These are phyloP conservation scores for Melanotaenia trifasciata DNA, from an alignment of 2,797 vertebrate species.

Conservation along the genomic window DNA sequence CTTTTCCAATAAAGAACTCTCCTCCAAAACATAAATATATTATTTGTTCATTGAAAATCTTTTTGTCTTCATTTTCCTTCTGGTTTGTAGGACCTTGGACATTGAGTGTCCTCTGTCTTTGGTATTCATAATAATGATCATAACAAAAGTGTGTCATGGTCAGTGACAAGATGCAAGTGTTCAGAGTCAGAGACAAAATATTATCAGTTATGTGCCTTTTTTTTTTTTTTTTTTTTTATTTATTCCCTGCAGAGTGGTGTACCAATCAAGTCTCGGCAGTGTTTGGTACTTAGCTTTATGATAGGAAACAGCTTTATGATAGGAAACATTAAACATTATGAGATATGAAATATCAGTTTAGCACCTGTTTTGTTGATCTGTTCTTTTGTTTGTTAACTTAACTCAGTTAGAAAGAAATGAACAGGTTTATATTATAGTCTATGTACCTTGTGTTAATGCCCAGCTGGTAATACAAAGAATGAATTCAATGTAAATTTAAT, in stretches of 20 bases:
- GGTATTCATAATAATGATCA: not conserved
- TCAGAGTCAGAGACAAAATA: conserved; percentile 30
- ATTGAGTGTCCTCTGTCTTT: not conserved
- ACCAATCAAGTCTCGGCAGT: not conserved
- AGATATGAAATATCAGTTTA: conserved; percentile 11
- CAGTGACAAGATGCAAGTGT: not conserved
- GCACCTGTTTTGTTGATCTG: not conserved
- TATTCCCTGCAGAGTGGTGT: not conserved
- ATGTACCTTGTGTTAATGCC: conserved; percentile 36
- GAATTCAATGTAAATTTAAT: conserved; percentile 39
- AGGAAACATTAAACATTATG: not conserved
- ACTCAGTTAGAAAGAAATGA: conserved; percentile 67
- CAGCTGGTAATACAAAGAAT: conserved; percentile 60
- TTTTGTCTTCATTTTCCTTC: not conserved
- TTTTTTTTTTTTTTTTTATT: no score
- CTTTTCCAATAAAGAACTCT: conserved; percentile 4
- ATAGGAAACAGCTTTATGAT: not conserved
- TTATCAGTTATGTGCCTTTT: conserved; percentile 1
- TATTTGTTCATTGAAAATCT: not conserved
- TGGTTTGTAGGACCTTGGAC: not conserved
- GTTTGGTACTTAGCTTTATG: not conserved
- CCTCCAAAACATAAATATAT: no score
- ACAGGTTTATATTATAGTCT: conserved; percentile 54
- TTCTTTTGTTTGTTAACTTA: conserved; percentile 58
- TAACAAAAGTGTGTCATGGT: not conserved